These are phyloP conservation scores for Orthonevra nobilis DNA, from an alignment of 2,888 invertebrate genomes.

Conservation along the genomic window DNA sequence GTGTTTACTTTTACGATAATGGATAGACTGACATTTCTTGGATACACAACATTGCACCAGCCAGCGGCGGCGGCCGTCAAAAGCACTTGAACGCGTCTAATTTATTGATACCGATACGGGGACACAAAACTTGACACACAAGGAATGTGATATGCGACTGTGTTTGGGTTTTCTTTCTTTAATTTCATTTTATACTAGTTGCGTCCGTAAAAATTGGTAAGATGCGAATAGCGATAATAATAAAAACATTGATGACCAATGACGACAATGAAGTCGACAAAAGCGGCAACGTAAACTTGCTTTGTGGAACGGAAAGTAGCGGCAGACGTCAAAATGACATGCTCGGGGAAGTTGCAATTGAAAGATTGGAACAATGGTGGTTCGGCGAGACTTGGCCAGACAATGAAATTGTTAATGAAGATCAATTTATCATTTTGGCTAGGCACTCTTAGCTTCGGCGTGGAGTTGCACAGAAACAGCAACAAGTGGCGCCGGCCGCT, in stretches of 20 bases:
- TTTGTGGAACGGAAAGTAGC: conserved; percentile 39
- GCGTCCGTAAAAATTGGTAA: conserved; percentile 28
- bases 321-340: conserved; percentile 25
- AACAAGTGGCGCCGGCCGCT: conserved; percentile 63
- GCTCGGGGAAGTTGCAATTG: neutral
- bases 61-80: conserved; percentile 42
- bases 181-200: conserved; percentile 23
- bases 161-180: conserved; percentile 10
- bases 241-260: conserved; percentile 57
- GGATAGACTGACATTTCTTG: conserved; percentile 58
- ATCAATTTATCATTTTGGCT: conserved; percentile 65
- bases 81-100: conserved; percentile 60
- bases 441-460: neutral
- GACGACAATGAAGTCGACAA: conserved; percentile 3
- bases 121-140: conserved; percentile 11
- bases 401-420: too few species aligned
- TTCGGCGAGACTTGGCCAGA: conserved; percentile 42
- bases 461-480: conserved; percentile 14
- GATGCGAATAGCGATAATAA: conserved; percentile 52
- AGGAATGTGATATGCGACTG: conserved; percentile 25
- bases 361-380: conserved; percentile 35
- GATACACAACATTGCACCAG: conserved; percentile 43
- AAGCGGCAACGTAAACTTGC: conserved; percentile 13
- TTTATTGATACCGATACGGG: conserved; percentile 53
- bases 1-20: conserved; percentile 66